These are phyloP conservation scores for Aspidapion aeneum DNA, from an alignment of 2,888 invertebrate genomes.

Conservation along the genomic window DNA sequence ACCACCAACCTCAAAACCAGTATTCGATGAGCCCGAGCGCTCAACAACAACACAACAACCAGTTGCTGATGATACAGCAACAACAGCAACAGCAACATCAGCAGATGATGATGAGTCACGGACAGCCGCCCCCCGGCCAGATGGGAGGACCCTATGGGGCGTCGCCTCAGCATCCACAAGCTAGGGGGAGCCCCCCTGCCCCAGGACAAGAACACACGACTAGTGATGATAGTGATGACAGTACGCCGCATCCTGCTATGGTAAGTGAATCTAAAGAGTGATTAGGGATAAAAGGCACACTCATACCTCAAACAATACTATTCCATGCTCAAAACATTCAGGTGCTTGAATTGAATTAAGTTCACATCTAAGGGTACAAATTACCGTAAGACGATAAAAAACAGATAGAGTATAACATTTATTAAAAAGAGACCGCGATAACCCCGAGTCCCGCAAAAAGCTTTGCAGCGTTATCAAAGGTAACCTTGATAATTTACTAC, in stretches of 20 bases:
- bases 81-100: slow-evolving; percentile 45
- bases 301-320: too few relatives aligned
- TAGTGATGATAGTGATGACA: slow-evolving; percentile 86
- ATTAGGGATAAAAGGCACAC: too few relatives aligned
- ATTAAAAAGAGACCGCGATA: too few relatives aligned
- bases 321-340: too few relatives aligned
- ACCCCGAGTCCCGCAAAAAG: too few relatives aligned
- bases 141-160: slow-evolving; percentile 47
- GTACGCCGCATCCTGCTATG: slow-evolving; percentile 65
- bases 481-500: too few relatives aligned
- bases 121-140: slow-evolving; percentile 48
- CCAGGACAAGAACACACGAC: slow-evolving; percentile 63
- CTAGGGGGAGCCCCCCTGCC: slow-evolving; percentile 57
- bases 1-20: slow-evolving; percentile 44
- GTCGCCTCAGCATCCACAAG: slow-evolving; percentile 56
- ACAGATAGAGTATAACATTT: too few relatives aligned
- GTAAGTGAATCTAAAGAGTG: too few relatives aligned
- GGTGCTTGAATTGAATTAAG: too few relatives aligned
- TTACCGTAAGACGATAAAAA: too few relatives aligned
- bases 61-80: slow-evolving; percentile 43
- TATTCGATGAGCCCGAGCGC: slow-evolving; percentile 42
- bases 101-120: slow-evolving; percentile 48
- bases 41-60: slow-evolving; percentile 42
- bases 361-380: too few relatives aligned
- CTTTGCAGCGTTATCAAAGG: too few relatives aligned